These are phyloP conservation scores for Rutilus rutilus DNA, from an alignment of 2,113 vertebrate species.

Conservation along the genomic window DNA sequence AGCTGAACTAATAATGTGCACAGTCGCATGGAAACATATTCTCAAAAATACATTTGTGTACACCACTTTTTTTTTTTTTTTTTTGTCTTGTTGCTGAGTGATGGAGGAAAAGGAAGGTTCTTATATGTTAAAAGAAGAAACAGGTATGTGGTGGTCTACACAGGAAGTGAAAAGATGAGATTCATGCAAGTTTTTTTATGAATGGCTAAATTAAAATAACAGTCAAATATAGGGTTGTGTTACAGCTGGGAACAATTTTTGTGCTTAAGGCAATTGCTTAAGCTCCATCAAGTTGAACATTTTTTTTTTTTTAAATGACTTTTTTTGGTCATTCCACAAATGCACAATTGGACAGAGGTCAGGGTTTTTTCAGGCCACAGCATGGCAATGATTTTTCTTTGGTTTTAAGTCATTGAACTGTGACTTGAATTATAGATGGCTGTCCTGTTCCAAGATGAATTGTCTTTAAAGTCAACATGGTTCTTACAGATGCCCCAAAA, in stretches of 20 bases:
- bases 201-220: background rate
- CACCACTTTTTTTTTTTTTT: background rate
- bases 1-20: slow-evolving; percentile 11
- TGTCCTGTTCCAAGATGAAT: slow-evolving; percentile 5
- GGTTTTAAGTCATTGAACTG: background rate
- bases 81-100: background rate
- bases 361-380: background rate
- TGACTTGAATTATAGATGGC: slow-evolving; percentile 6
- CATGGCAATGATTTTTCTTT: slow-evolving; percentile 1
- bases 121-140: background rate
- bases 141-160: background rate
- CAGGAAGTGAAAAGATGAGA: background rate
- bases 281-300: background rate
- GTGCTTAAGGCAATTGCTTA: background rate
- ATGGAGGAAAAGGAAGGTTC: background rate
- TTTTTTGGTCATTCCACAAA: background rate
- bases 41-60: background rate
- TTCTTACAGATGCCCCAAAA: background rate
- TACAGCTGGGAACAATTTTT: background rate
- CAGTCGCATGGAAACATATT: background rate
- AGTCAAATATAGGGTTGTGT: background rate
- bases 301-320: background rate
- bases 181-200: background rate
- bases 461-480: background rate
- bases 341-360: background rate